phyloP scores from a whole-genome alignment of 2,797 vertebrate species.

The Coluber constrictor region DNA sequence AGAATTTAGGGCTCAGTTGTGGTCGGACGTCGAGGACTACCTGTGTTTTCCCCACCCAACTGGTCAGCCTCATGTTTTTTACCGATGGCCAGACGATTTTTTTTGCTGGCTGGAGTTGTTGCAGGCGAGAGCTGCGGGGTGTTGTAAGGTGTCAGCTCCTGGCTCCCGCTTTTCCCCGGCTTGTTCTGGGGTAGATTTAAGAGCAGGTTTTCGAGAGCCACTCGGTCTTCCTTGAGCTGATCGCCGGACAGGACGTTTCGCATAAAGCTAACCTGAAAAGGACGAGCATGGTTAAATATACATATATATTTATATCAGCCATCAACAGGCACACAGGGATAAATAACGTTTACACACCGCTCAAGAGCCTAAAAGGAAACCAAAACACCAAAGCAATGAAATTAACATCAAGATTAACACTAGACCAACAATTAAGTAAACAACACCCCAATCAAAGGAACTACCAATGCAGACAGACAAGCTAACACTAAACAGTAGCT shows the following conservation, averaged over 20 bases:
- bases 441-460: background rate
- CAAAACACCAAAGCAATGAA: background rate
- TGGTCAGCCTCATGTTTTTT: conserved; percentile 26
- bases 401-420: background rate
- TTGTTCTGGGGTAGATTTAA: conserved; percentile 86
- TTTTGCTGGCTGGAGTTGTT: conserved; percentile 95
- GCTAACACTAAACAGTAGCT: background rate
- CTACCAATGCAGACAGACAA: too few species aligned
- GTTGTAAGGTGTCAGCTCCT: conserved; percentile 91
- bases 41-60: background rate
- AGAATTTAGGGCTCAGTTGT: background rate
- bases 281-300: background rate
- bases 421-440: background rate
- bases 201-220: conserved; percentile 90
- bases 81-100: conserved; percentile 94
- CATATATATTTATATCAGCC: too few species aligned
- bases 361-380: background rate
- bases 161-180: conserved; percentile 89
- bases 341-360: background rate
- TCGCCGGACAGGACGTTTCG: conserved; percentile 87
- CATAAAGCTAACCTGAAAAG: conserved; percentile 87
- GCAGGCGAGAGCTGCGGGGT: conserved; percentile 94
- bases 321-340: background rate
- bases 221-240: conserved; percentile 90
- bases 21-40: background rate